A percentile compares a stretch with the other conserved stretches of the same genome.
Conservation (phyloP, 2,888 invertebrate genomes). For the Salpingus planirostris region DNA sequence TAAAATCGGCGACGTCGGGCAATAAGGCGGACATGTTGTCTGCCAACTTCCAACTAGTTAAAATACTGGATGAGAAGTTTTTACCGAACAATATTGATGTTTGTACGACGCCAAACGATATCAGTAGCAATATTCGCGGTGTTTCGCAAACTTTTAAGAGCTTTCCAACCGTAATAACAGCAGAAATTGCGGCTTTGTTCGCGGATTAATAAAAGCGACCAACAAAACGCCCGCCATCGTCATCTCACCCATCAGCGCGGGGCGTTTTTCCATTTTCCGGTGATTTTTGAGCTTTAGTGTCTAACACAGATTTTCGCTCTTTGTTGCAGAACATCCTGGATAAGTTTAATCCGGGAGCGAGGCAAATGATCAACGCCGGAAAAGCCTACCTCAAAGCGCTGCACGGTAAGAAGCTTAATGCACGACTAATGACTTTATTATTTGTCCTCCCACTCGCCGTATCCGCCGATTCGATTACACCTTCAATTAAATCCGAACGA, state of each 20-base stretch:
- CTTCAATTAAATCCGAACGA: no score
- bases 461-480: no score
- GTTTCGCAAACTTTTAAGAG: slow-evolving; percentile 7
- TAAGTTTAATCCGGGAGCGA: slow-evolving; percentile 90
- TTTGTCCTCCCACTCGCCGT: no score
- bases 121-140: slow-evolving; percentile 14
- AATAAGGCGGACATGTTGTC: slow-evolving; percentile 20
- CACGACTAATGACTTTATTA: no score
- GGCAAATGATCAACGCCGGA: slow-evolving; percentile 88
- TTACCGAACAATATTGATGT: slow-evolving; percentile 18
- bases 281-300: no score
- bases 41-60: slow-evolving; percentile 19
- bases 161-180: no score
- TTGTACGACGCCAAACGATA: slow-evolving; percentile 7
- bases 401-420: slow-evolving; percentile 82
- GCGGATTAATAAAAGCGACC: no score
- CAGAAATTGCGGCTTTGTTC: no score
- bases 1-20: slow-evolving; percentile 12
- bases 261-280: neutral
- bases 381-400: slow-evolving; percentile 91
- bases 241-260: neutral
- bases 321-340: slow-evolving; percentile 89
- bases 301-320: no score
- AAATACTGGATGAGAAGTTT: slow-evolving; percentile 18
- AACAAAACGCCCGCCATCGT: no score